Conservation (phyloP, 2,113 vertebrate genomes). For the Scopus umbretta region DNA sequence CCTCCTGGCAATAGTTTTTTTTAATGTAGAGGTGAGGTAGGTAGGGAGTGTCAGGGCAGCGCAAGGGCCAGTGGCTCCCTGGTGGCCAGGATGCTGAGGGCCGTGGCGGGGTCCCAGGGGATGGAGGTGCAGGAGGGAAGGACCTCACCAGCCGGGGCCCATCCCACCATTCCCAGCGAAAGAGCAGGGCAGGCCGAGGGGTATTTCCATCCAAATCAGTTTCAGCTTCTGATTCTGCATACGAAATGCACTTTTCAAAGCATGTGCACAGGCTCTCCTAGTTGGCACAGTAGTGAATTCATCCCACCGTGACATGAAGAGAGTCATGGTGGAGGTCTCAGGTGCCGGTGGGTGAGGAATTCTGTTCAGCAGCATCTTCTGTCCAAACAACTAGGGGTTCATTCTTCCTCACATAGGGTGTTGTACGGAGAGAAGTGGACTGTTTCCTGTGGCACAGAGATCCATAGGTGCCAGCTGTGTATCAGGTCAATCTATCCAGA, state of each 20-base stretch:
- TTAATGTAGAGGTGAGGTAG: neutral
- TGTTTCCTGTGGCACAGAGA: neutral
- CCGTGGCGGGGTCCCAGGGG: too few relatives aligned
- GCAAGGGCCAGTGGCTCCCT: neutral
- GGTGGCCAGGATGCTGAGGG: neutral
- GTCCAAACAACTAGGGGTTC: neutral
- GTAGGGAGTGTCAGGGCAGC: neutral
- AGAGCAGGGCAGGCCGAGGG: neutral
- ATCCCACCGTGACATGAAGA: neutral
- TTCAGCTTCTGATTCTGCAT: neutral
- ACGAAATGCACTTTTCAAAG: neutral
- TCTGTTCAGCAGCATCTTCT: neutral
- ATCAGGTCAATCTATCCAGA: neutral
- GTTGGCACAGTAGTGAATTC: neutral
- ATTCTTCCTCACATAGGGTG: neutral
- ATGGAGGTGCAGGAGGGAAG: neutral
- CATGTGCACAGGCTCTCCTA: neutral
- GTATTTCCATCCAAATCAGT: neutral
- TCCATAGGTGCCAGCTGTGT: neutral
- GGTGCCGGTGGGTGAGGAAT: neutral
- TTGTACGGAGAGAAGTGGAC: fast-evolving
- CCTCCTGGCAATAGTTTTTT: neutral
- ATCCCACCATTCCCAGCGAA: neutral
- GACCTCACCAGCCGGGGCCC: neutral
- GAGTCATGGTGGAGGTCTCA: neutral